Evolutionary conservation across 2,888 invertebrate species (phyloP).

Genomic region (Sesamia inferens): DNA sequence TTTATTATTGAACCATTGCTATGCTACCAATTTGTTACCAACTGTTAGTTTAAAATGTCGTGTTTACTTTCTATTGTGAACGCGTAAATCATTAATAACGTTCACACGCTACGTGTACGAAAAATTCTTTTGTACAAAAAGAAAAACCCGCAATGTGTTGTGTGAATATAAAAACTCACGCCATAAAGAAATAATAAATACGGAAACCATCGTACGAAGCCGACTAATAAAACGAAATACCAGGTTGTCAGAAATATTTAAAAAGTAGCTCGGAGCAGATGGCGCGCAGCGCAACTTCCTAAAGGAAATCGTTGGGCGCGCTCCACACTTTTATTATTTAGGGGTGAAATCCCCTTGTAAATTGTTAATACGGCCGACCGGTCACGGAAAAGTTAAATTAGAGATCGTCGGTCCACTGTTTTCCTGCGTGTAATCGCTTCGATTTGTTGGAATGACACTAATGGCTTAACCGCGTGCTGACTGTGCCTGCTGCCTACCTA

Average conservation of each 20-base stretch:
- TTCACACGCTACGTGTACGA: slow-evolving; percentile 56
- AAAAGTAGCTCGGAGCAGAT: slow-evolving; percentile 73
- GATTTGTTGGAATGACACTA: slow-evolving; percentile 77
- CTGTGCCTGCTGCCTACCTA: slow-evolving; percentile 53
- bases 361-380: slow-evolving; percentile 77
- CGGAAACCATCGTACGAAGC: slow-evolving; percentile 49
- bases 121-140: slow-evolving; percentile 53
- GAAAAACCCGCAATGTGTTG: slow-evolving; percentile 24
- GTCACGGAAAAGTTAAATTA: slow-evolving; percentile 86
- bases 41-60: slow-evolving; percentile 49
- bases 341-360: slow-evolving; percentile 83
- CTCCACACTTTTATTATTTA: slow-evolving; percentile 83
- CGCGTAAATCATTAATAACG: slow-evolving; percentile 57
- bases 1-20: slow-evolving; percentile 54
- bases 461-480: slow-evolving; percentile 66
- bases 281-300: slow-evolving; percentile 69
- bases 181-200: slow-evolving; percentile 52
- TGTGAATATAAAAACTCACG: slow-evolving; percentile 51
- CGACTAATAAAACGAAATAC: slow-evolving; percentile 65
- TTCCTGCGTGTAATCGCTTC: slow-evolving; percentile 76
- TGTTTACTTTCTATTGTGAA: slow-evolving; percentile 58
- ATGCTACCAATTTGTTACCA: slow-evolving; percentile 51
- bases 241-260: slow-evolving; percentile 75
- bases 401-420: slow-evolving; percentile 74
- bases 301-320: slow-evolving; percentile 79